Conservation (phyloP, 2,888 invertebrate genomes). For the Drosophila vallismaia region DNA sequence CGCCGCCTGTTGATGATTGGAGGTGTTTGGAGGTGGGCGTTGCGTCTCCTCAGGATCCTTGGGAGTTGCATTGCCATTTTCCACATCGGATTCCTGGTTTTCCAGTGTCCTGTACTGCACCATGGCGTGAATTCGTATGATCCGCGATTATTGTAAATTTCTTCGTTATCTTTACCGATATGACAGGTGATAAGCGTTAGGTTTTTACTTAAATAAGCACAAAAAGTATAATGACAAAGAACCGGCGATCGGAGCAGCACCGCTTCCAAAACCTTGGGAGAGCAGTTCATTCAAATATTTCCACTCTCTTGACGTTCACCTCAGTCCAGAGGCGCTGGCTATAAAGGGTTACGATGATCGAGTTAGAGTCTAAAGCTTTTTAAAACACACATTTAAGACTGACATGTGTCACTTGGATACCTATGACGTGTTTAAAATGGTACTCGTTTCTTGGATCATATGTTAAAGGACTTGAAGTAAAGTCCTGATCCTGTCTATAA, state of each 20-base stretch:
- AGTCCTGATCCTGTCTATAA: no score
- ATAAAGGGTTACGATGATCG: not conserved
- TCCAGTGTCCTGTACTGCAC: conserved; percentile 42
- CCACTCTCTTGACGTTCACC: not conserved
- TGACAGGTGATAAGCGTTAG: not conserved
- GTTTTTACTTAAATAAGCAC: conserved; percentile 15
- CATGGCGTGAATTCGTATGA: conserved; percentile 40
- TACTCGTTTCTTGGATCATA: no score
- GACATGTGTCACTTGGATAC: no score
- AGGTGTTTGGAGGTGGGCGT: not conserved
- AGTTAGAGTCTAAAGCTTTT: not conserved
- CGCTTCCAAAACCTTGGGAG: not conserved
- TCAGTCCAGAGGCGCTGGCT: not conserved
- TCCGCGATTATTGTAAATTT: conserved; percentile 15
- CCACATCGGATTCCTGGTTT: conserved; percentile 46
- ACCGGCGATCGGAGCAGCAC: conserved; percentile 15
- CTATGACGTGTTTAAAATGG: no score
- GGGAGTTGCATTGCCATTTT: conserved; percentile 14
- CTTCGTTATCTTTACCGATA: conserved; percentile 27
- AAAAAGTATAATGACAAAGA: conserved; percentile 31
- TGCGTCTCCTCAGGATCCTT: conserved; percentile 5
- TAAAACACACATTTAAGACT: not conserved
- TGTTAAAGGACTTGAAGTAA: no score
- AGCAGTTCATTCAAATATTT: not conserved
- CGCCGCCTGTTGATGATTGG: conserved; percentile 41